Evolutionary conservation across 2,113 vertebrate genomes (phyloP).

Genomic region (Scytalopus superciliaris): DNA sequence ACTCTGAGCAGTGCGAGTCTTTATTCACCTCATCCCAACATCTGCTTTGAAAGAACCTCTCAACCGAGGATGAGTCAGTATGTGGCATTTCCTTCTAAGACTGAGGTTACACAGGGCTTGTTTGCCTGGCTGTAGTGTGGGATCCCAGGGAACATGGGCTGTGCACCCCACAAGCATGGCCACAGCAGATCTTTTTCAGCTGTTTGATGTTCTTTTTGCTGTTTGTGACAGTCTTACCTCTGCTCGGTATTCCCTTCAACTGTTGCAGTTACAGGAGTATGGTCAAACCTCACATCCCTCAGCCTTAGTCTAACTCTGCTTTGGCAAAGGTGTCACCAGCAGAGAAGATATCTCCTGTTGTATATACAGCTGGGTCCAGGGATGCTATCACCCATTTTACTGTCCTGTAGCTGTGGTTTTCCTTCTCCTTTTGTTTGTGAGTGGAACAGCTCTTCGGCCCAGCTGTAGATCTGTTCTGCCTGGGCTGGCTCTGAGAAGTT

Average conservation of each 20-base stretch:
- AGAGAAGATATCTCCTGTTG: not conserved
- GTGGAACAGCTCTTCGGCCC: not conserved
- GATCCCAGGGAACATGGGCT: not conserved
- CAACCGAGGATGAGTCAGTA: not conserved
- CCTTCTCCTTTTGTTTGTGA: rapidly evolving
- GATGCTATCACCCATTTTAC: not conserved
- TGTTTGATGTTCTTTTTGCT: not conserved
- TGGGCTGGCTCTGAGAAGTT: not conserved
- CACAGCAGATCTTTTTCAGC: not conserved
- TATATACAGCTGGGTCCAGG: not conserved
- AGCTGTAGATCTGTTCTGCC: not conserved
- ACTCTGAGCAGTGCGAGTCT: not conserved
- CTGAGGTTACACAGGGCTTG: not conserved
- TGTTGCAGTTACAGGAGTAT: not conserved
- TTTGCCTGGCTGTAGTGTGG: not conserved
- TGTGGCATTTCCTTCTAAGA: not conserved
- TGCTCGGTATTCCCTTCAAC: not conserved
- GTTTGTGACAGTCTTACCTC: not conserved
- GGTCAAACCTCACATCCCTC: not conserved
- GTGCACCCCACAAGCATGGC: rapidly evolving
- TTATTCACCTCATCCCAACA: not conserved
- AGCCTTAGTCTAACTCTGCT: not conserved
- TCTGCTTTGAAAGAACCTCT: not conserved
- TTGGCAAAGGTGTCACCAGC: not conserved
- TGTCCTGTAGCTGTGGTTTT: rapidly evolving